Evolutionary conservation across 2,797 vertebrate genomes (phyloP).

Genomic region (Rhinogobio ventralis): DNA sequence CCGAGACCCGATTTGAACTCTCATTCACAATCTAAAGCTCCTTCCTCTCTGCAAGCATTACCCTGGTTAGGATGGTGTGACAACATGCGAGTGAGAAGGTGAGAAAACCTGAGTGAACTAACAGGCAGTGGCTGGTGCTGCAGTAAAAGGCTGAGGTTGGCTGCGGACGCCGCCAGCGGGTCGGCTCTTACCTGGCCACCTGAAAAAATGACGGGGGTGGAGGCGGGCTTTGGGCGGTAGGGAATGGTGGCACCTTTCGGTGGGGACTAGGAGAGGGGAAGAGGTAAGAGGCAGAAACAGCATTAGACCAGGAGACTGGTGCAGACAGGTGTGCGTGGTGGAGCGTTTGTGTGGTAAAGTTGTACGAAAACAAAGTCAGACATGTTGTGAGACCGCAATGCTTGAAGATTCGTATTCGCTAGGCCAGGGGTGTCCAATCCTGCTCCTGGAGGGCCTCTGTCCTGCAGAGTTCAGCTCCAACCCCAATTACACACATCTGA

Average conservation of each 20-base stretch:
- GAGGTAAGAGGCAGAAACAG: slow-evolving; percentile 79
- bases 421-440: background rate
- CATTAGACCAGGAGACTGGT: slow-evolving; percentile 76
- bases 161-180: slow-evolving; percentile 90
- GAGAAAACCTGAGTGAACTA: slow-evolving; percentile 91
- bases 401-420: slow-evolving; percentile 5
- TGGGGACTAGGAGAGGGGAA: slow-evolving; percentile 95
- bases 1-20: background rate
- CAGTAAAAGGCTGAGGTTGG: slow-evolving; percentile 95
- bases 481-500: background rate
- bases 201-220: slow-evolving; percentile 99
- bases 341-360: slow-evolving; percentile 20
- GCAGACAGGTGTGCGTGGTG: slow-evolving; percentile 33
- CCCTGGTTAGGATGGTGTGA: slow-evolving; percentile 65
- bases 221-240: slow-evolving; percentile 99
- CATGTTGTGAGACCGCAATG: background rate
- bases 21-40: slow-evolving; percentile 37
- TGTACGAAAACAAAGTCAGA: background rate
- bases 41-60: slow-evolving; percentile 29
- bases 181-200: slow-evolving; percentile 99
- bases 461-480: background rate
- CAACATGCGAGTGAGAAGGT: slow-evolving; percentile 85
- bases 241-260: slow-evolving; percentile 99
- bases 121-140: slow-evolving; percentile 94
- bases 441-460: background rate